Percentiles rank a stretch among this genome's conserved stretches.
These are phyloP conservation scores for Paracyclopina nana DNA, from an alignment of 1,140 invertebrate species.

Conservation along the genomic window DNA sequence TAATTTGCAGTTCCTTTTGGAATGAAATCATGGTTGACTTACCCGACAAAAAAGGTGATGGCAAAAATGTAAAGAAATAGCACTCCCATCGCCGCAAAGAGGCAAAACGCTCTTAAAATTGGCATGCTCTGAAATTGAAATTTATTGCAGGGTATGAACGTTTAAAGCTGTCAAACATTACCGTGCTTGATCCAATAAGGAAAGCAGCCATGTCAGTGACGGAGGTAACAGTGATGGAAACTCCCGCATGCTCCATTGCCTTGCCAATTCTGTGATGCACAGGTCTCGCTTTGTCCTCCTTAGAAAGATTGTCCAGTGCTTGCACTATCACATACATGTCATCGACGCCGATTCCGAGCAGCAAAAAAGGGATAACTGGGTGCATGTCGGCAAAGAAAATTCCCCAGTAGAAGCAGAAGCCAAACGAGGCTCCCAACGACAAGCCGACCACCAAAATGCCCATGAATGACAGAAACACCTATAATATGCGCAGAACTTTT, in stretches of 20 bases:
- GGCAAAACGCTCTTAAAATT: slow-evolving; percentile 29
- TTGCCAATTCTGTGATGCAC: slow-evolving; percentile 27
- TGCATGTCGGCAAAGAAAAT: slow-evolving; percentile 34
- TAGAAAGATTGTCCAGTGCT: slow-evolving; percentile 14
- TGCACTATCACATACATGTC: slow-evolving; percentile 34
- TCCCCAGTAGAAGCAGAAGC: slow-evolving; percentile 31
- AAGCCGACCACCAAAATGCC: slow-evolving; percentile 32
- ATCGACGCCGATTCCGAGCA: slow-evolving; percentile 33
- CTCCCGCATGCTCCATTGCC: slow-evolving; percentile 33
- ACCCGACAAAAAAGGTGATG: slow-evolving; percentile 33
- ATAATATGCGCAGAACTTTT: background rate
- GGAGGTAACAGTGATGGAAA: slow-evolving; percentile 42
- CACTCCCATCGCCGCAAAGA: slow-evolving; percentile 30
- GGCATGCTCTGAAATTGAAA: slow-evolving; percentile 27
- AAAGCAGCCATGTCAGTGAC: slow-evolving; percentile 41
- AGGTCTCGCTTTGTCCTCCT: slow-evolving; percentile 21
- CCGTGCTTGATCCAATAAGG: slow-evolving; percentile 38
- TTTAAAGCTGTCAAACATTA: slow-evolving; percentile 17
- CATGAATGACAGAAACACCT: slow-evolving; percentile 26
- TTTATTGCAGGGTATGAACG: background rate
- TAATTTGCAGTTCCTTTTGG: too few relatives aligned
- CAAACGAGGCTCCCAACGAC: slow-evolving; percentile 32
- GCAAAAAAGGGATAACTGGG: slow-evolving; percentile 33
- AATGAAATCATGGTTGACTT: slow-evolving; percentile 28
- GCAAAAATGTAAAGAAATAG: slow-evolving; percentile 32